These are phyloP conservation scores for Eubucco bourcierii DNA, from an alignment of 2,113 vertebrate genomes.

Conservation along the genomic window DNA sequence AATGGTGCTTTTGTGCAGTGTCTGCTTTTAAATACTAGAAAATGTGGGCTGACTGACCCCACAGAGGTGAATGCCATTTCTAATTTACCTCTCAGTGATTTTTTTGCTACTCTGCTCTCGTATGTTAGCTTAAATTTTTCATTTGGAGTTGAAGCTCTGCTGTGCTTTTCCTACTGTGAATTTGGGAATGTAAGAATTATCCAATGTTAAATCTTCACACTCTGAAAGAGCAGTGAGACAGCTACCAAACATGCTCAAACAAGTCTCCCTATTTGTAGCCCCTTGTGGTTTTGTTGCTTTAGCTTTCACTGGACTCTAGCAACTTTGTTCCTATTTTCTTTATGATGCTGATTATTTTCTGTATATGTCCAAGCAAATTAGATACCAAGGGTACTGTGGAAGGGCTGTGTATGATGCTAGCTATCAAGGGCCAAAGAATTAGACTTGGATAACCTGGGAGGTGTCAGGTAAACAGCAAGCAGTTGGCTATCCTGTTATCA, in stretches of 20 bases:
- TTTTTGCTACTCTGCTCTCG: not conserved
- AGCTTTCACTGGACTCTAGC: not conserved
- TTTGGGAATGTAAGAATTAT: not conserved
- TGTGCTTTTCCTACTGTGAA: not conserved
- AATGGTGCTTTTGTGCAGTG: not conserved
- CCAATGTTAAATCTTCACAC: not conserved
- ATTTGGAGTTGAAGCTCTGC: not conserved
- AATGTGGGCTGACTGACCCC: not conserved
- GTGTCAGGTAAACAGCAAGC: not conserved
- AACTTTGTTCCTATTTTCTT: not conserved
- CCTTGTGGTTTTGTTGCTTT: rapidly evolving
- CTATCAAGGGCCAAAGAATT: not conserved
- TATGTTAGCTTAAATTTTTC: not conserved
- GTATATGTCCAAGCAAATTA: not conserved
- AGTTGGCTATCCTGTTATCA: not conserved
- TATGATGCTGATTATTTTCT: not conserved
- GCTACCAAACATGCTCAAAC: not conserved
- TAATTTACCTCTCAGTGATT: not conserved
- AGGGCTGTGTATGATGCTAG: not conserved
- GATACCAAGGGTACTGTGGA: not conserved
- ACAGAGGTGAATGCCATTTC: not conserved
- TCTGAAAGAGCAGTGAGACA: not conserved
- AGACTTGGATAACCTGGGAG: not conserved
- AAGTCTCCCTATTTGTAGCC: not conserved
- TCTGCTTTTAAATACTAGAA: not conserved